A percentile compares a stretch with the other conserved stretches of the same genome.
Conservation (phyloP, 1,140 invertebrate genomes). For the Schlechtendalia chinensis region DNA sequence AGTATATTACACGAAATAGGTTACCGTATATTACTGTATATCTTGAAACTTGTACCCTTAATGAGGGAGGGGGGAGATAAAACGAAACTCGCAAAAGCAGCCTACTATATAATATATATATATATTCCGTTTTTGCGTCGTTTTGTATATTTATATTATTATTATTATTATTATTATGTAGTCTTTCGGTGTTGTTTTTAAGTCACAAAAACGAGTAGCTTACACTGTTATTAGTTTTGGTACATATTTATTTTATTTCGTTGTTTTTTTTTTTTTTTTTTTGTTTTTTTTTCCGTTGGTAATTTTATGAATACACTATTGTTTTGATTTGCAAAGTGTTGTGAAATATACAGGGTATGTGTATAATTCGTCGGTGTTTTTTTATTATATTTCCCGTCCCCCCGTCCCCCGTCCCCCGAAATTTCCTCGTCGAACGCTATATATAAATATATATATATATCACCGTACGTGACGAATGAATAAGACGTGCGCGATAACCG, state of each 20-base stretch:
- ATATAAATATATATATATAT: no score
- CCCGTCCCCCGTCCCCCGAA: no score
- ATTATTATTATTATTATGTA: conserved; percentile 16
- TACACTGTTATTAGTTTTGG: conserved; percentile 47
- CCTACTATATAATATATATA: not conserved
- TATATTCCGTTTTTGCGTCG: not conserved
- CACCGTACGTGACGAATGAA: no score
- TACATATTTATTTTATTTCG: conserved; percentile 20
- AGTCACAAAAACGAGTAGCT: conserved; percentile 32
- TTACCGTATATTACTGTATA: not conserved
- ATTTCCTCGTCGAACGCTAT: not conserved
- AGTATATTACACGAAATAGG: conserved; percentile 5
- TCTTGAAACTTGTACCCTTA: not conserved
- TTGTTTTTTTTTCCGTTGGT: conserved; percentile 32
- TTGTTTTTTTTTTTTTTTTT: conserved; percentile 41
- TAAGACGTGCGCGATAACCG: not conserved
- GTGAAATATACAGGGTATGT: conserved; percentile 50
- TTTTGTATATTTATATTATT: not conserved
- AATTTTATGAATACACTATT: conserved; percentile 36
- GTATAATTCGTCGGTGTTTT: not conserved
- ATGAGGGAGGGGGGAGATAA: not conserved
- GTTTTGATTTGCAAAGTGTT: conserved; percentile 48
- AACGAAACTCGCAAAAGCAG: not conserved
- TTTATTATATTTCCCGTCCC: not conserved
- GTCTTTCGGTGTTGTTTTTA: conserved; percentile 40